phyloP scores from a whole-genome alignment of 2,888 invertebrate genomes.

The Axea sp. region DNA sequence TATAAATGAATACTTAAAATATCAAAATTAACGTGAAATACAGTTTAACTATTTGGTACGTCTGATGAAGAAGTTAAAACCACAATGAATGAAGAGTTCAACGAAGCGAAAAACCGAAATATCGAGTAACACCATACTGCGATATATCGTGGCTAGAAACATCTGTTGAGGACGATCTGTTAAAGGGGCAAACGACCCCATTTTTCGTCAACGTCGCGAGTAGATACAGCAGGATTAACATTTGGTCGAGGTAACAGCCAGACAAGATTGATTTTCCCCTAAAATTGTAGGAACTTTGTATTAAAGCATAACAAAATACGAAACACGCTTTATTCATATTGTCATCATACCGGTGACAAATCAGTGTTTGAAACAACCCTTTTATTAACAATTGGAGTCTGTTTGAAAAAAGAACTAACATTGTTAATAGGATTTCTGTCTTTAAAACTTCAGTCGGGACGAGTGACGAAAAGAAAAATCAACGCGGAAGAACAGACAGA shows the following conservation, averaged over 20 bases:
- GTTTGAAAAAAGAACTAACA: constrained; percentile 14
- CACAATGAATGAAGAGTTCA: constrained; percentile 55
- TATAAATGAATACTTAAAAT: constrained; percentile 13
- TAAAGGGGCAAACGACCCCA: constrained; percentile 51
- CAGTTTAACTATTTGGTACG: neutral
- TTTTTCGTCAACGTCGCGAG: constrained; percentile 46
- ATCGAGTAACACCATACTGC: constrained; percentile 43
- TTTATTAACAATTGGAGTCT: constrained; percentile 35
- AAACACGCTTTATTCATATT: constrained; percentile 63
- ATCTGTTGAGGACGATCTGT: constrained; percentile 56
- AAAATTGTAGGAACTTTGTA: constrained; percentile 71
- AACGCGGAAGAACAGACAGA: constrained; percentile 56
- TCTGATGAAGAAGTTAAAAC: constrained; percentile 31
- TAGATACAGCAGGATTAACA: constrained; percentile 66
- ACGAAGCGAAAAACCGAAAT: constrained; percentile 56
- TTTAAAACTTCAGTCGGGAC: constrained; percentile 46
- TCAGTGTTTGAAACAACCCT: constrained; percentile 40
- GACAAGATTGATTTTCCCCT: constrained; percentile 60
- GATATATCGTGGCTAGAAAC: constrained; percentile 50
- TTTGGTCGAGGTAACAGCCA: constrained; percentile 68
- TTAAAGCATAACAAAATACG: constrained; percentile 74
- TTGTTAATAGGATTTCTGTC: constrained; percentile 28
- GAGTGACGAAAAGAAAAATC: constrained; percentile 37
- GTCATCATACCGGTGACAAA: constrained; percentile 31
- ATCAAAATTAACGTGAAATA: constrained; percentile 33